A percentile compares a stretch with the other conserved stretches of the same genome.
Evolutionary conservation across 1,140 invertebrate genomes (phyloP).

Genomic region (Drosophila suzukii): DNA sequence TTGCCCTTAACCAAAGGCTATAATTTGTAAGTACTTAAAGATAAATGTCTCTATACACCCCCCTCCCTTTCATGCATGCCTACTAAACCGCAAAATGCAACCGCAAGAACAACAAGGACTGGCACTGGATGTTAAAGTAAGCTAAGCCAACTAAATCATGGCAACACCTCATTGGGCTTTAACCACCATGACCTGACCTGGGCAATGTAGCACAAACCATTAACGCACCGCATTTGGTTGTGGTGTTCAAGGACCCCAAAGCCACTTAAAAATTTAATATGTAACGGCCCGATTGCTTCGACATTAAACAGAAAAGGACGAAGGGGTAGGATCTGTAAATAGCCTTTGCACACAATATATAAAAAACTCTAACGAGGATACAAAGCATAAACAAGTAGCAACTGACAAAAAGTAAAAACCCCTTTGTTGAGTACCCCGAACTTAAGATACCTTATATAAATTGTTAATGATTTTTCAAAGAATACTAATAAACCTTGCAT

Average conservation of each 20-base stretch:
- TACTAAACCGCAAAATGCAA: constrained; percentile 29
- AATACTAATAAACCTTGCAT: too few species aligned
- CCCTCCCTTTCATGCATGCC: background rate
- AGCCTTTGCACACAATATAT: constrained; percentile 5
- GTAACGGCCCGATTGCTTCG: constrained; percentile 59
- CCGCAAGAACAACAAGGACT: constrained; percentile 23
- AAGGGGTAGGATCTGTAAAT: background rate
- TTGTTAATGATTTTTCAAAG: background rate
- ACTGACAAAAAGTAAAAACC: background rate
- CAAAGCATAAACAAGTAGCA: constrained; percentile 50
- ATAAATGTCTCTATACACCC: background rate
- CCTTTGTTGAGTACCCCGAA: background rate
- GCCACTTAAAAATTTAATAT: constrained; percentile 74
- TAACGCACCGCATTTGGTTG: constrained; percentile 55
- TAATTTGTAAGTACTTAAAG: background rate
- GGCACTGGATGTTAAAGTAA: constrained; percentile 1
- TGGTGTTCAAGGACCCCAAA: constrained; percentile 5
- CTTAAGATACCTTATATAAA: background rate
- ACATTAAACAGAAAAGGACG: constrained; percentile 48
- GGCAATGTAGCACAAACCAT: constrained; percentile 71
- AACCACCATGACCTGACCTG: constrained; percentile 67
- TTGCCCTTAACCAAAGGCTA: background rate
- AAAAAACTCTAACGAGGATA: constrained; percentile 65
- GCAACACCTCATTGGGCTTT: constrained; percentile 77
- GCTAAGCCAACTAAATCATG: constrained; percentile 69